These are phyloP conservation scores for Phalacrocorax carbo DNA, from an alignment of 2,113 vertebrate species.

Conservation along the genomic window DNA sequence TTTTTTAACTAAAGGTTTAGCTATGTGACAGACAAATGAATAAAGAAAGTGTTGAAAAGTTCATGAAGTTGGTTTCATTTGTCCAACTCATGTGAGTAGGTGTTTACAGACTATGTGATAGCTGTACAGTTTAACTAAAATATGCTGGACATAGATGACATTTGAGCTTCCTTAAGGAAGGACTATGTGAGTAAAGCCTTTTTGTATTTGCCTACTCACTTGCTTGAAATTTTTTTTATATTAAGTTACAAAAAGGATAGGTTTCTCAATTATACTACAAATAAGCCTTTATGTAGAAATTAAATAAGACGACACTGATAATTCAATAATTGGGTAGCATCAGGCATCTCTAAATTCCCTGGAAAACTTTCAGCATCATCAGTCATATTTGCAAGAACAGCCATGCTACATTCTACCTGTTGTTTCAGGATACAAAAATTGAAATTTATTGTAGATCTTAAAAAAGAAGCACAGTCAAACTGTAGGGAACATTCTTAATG, in stretches of 20 bases:
- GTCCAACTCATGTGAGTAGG: accelerated
- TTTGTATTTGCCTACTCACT: neutral
- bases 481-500: neutral
- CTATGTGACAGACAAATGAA: neutral
- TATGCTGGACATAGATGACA: neutral
- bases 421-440: neutral
- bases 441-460: neutral
- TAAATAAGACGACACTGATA: neutral
- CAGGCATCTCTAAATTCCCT: neutral
- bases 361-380: neutral
- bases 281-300: neutral
- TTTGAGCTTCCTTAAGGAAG: neutral
- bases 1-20: neutral
- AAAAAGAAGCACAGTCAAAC: neutral
- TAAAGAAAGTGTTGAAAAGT: neutral
- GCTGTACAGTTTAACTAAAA: neutral
- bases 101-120: neutral
- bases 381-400: neutral
- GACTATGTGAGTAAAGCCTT: neutral
- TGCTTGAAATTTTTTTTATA: neutral
- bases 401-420: neutral
- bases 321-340: neutral
- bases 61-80: neutral
- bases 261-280: neutral
- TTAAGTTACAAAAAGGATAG: neutral